Base-by-base conservation (phyloP, 2,113 vertebrate genomes). In the Trochalopteron elliotii region DNA sequence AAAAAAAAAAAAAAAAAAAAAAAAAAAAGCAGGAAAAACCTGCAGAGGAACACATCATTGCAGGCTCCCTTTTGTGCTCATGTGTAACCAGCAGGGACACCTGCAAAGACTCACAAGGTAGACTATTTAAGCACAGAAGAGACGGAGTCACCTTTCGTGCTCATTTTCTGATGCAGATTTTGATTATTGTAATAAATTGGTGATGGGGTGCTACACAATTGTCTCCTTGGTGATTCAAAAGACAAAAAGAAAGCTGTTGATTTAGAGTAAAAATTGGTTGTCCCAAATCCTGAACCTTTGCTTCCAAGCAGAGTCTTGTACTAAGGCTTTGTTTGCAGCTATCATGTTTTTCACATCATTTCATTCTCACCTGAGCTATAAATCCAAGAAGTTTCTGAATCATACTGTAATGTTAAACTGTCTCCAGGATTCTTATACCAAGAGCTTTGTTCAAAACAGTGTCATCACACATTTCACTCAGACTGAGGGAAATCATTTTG, bases 371-470 rank as follows among this genome's bases (percentile, higher is more conserved):
- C 39, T 74, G 47, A 92, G 15, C 42, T 77, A 27, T 59, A 90
- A 94, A 90, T 90, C 45, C 9, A 77, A 64, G n/a, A 72, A 50
- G n/a, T 86, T 90, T 93, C 50, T 77, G 78, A 95, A 80, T 85
- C 33, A 63, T 39, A n/a, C 20, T 59, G 39, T 47, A 74, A 70
- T 2, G 1, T 56, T 74, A 80, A 60, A 77, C 68, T 72, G n/a
- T 94, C 82, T 83, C 39, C 35, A 70, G 50, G 45, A 86, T 17
- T 65, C 19, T 55, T 31, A 50, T 28, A 20, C 27, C 42, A 70
- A 77, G 61, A 76, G 17, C 50, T 88, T 88, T 93, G 49, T 47
- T 92, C 52, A 56, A 78, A 85, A 87, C 7, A 67, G 12, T 60
- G 35, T 45, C 57, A 67, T 64, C 57, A 30, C 61, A 72, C 22